phyloP scores from a whole-genome alignment of 2,113 vertebrate species.

The Antennarius striatus region DNA sequence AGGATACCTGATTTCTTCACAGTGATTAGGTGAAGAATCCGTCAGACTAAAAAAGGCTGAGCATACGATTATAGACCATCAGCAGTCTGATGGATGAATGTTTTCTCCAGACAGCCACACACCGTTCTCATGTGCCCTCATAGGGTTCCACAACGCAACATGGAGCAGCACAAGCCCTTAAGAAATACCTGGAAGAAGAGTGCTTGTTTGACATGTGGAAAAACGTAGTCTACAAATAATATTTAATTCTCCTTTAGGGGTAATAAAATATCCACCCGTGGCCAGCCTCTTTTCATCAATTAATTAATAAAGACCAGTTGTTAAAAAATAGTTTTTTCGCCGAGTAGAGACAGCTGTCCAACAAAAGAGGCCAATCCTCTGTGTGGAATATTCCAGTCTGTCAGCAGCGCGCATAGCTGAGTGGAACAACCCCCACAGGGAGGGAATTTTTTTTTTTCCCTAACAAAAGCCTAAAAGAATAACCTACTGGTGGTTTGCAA shows the following conservation, averaged over 20 bases:
- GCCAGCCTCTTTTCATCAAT: slow-evolving; percentile 28
- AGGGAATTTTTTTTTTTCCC: slow-evolving; percentile 1
- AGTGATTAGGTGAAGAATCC: slow-evolving; percentile 38
- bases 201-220: slow-evolving; percentile 53
- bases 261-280: slow-evolving; percentile 56
- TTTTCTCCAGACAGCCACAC: slow-evolving; percentile 17
- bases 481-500: slow-evolving; percentile 15
- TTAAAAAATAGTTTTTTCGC: slow-evolving; percentile 52
- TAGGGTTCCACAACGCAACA: slow-evolving; percentile 4
- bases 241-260: slow-evolving; percentile 45
- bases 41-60: slow-evolving; percentile 39
- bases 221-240: slow-evolving; percentile 29
- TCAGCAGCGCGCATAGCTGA: slow-evolving; percentile 42
- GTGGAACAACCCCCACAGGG: slow-evolving; percentile 45
- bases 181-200: slow-evolving; percentile 20
- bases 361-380: slow-evolving; percentile 59
- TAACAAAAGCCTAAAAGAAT: slow-evolving; percentile 50
- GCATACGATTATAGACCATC: slow-evolving; percentile 5
- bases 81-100: slow-evolving; percentile 26
- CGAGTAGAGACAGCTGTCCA: slow-evolving; percentile 60
- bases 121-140: slow-evolving; percentile 11
- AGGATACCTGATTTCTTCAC: slow-evolving; percentile 28
- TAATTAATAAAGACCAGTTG: slow-evolving; percentile 45
- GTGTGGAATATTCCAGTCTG: slow-evolving; percentile 72
- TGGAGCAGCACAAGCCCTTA: neutral